These are phyloP conservation scores for Zingel zingel DNA, from an alignment of 2,113 vertebrate species.

Conservation along the genomic window DNA sequence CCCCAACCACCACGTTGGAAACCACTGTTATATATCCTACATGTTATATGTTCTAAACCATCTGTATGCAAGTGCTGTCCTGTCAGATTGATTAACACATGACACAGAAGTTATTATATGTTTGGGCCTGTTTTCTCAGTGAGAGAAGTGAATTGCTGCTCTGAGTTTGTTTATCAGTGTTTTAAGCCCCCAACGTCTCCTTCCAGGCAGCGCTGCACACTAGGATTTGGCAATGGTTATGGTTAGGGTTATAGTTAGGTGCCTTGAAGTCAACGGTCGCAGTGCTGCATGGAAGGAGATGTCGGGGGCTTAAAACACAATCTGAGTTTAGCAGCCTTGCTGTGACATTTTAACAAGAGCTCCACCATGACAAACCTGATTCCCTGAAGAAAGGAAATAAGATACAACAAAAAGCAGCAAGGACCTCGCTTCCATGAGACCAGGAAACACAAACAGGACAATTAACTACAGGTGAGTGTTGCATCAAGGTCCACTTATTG, in stretches of 20 bases:
- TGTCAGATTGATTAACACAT: constrained; percentile 1
- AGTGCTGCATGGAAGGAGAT: no score
- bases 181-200: no score
- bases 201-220: no score
- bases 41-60: not conserved
- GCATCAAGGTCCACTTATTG: no score
- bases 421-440: not conserved
- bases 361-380: constrained; percentile 11
- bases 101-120: not conserved
- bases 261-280: no score
- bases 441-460: not conserved
- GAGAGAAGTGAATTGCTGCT: constrained; percentile 13
- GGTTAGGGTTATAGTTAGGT: no score
- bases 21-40: not conserved
- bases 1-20: not conserved
- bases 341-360: constrained; percentile 15
- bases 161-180: not conserved
- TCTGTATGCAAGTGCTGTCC: not conserved
- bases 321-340: not conserved
- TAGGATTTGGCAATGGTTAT: no score
- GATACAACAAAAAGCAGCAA: not conserved
- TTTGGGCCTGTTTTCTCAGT: not conserved
- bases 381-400: not conserved
- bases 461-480: not conserved
- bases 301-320: no score